Evolutionary conservation across 2,113 vertebrate species (phyloP), one percentile per base, ranked within the genome.

Genomic region (Indicator indicator): DNA sequence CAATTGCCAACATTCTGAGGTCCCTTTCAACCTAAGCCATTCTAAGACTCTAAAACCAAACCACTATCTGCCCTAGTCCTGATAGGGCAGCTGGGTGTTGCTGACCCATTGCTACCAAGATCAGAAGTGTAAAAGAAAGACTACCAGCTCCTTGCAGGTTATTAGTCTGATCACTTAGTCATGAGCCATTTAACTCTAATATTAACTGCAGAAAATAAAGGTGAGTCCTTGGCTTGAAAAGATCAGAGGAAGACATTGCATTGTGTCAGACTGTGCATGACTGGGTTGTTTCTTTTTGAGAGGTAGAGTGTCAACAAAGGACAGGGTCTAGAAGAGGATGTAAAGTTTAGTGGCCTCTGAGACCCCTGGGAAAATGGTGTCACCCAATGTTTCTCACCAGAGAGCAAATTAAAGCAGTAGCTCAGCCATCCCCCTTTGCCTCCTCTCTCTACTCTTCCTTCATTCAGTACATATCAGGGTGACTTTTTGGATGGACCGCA

Each of bases 131-230:
- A 86, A 95, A 95, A 80, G 81, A 90, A 88, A 90, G 81, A 63
- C 63, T 93, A 88, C 80, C 63, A 79, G 83, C 75, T 88, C 83
- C 84, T 69, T 33, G 76, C 40, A 94, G 90, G 73, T 94, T 95
- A 96, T 97, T 96, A 96, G 88, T 93, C 90, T 77, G 85, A 93
- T 95, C 95, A 94, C 86, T 96, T 95, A 94, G 94, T 97, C 95
- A 96, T 88, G 96, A 95, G 86, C 86, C 96, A 94, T 97, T 95
- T 94, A 94, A 95, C 93, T 91, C 90, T 90, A 90, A 94, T 90
- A 96, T 96, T 97, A 95, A 95, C 91, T 95, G 90, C 93, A 90
- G 88, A 91, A 94, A 97, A 96, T 96, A 95, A 96, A 69, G 80
- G 76, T 40, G 84, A 97, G 94, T 95, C 95, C 95, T 96, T 95